Base-by-base conservation (phyloP, 2,888 invertebrate species). In the Epinotia bilunana region DNA sequence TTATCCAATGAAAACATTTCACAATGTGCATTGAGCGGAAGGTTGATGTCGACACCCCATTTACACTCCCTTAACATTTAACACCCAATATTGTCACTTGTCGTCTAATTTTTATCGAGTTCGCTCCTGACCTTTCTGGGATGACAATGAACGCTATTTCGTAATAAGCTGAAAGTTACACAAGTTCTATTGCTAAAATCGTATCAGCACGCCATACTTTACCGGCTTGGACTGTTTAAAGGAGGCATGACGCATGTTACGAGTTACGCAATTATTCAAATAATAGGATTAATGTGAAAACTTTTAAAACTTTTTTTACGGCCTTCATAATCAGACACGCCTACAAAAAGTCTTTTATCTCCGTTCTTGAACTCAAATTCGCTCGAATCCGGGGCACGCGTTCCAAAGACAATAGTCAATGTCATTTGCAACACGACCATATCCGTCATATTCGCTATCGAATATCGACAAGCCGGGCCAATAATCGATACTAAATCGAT, bases 391-490 rank as follows among this genome's bases (percentile, higher is more conserved):
- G 90, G 91, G 86, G 87, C 91, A 86, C 82, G 83, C 79, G 83
- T 81, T 84, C 84, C 85, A 88, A 86, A 91, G 88, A 91, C 89
- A 91, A 88, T 88, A 84, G 78, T 80, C 93, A 92, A 92, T 93
- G 92, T 84, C 92, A 82, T 85, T 85, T 83, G 74, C 68, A 84
- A 88, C 93, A 93, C 93, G 93, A 91, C 81, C 81, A 82, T 83
- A 88, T 87, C 88, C 86, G 87, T 87, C 86, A 85, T 86, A 82
- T 86, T 87, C 84, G 83, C 81, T 79, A 83, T 80, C 83, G 83
- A 81, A 84, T 80, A 82, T 87, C 81, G 83, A 81, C 84, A 88
- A 82, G 84, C 82, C 80, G 82, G 83, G 86, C 85, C 87, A 86
- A 86, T 85, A 86, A 89, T 88, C 84, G 84, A 84, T 85, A 83